Base-by-base conservation (phyloP, 92 coral and sea anemone species). In the Epizoanthus scotinus region DNA sequence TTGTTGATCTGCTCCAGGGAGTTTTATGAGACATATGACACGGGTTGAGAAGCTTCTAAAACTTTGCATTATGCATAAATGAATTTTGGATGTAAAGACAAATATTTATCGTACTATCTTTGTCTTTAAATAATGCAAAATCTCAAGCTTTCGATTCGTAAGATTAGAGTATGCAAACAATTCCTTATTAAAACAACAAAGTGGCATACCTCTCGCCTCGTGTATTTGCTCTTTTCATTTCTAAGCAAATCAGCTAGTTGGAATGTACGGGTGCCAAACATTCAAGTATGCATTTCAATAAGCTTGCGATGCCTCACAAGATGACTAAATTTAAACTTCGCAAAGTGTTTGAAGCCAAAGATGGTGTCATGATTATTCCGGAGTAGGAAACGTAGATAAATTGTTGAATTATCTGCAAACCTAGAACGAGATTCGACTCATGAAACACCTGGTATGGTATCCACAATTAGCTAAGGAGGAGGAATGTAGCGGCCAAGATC, bases 231-330 rank as follows among this genome's bases (percentile, higher is more conserved):
- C 34, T 69, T 69, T 47, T 44, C 58, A 69, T 69, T 69, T 49
- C 24, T 69, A 69, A 21, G 74, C 56, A 69, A 69, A 69, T 69
- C 57, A 42, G 74, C 74, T 69, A 22, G 34, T 40, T 69, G 74
- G 74, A 69, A 69, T 69, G 54, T 14, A 40, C 56, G 74, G 58
- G 56, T 69, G 74, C 58, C 74, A 25, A 18, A 69, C n/a, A n/a
- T 36, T 36, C 0, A 69, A 69, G 73, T 69, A 55, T 47, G 21
- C 47, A 69, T 42, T 49, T 42, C 54, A 69, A 69, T 69, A 69
- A 47, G 52, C 52, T 47, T 47, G n/a, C 17, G 52, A 47, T 12
- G 52, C 50, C 42, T 40, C 50, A 26, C 17, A 69, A 63, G 62
- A 19, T 0, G n/a, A 19, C 52, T 47, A 47, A 19, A 34, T 9